phyloP scores from a whole-genome alignment of 2,888 invertebrate genomes.

The Cinara cedri region DNA sequence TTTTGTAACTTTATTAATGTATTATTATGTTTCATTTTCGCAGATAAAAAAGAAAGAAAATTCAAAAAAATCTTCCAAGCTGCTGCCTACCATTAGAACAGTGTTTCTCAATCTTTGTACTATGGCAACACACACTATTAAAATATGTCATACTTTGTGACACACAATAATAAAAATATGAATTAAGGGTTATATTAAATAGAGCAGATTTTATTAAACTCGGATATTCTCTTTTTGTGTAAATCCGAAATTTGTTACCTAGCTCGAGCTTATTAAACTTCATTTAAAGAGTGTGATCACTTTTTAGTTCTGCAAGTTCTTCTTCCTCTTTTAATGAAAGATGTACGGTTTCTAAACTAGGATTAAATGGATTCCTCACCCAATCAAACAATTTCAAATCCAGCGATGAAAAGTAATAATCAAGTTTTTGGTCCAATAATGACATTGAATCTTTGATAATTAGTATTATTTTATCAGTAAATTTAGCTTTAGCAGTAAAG shows the following conservation, averaged over 20 bases:
- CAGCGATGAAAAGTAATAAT: not conserved
- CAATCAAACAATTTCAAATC: constrained; percentile 17
- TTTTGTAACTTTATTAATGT: too few species aligned
- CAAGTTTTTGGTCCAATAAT: constrained; percentile 6
- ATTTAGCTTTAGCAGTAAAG: constrained; percentile 13
- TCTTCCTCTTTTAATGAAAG: not conserved
- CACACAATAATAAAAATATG: too few species aligned
- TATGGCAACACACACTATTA: too few species aligned
- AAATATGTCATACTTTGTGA: too few species aligned
- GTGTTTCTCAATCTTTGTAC: too few species aligned
- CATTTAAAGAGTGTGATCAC: not conserved
- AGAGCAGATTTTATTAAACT: not conserved
- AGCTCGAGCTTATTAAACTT: not conserved
- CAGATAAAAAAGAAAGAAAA: too few species aligned
- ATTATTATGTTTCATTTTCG: too few species aligned
- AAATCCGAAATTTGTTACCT: not conserved
- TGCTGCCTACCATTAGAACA: too few species aligned
- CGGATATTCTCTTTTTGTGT: too few species aligned
- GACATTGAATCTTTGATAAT: not conserved
- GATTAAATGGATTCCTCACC: constrained; percentile 32
- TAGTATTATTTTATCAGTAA: constrained; percentile 14
- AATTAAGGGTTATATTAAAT: too few species aligned
- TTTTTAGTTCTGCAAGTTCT: not conserved
- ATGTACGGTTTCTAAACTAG: not conserved
- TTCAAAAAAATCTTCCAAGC: too few species aligned